These are phyloP conservation scores for Diaperis boleti DNA, from an alignment of 2,888 invertebrate species.

Conservation along the genomic window DNA sequence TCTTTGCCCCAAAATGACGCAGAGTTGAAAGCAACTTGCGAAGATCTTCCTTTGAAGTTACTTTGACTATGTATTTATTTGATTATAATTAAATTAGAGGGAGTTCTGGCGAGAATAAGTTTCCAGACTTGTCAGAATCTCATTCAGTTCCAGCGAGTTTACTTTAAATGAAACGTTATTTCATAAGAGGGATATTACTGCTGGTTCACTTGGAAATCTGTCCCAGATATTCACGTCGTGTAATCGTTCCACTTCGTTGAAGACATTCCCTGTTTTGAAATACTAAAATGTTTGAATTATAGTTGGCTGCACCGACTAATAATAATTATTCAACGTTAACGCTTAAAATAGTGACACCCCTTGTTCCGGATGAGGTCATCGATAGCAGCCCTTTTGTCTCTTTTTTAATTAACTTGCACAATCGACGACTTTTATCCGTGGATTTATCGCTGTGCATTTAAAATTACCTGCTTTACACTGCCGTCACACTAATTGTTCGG, in stretches of 20 bases:
- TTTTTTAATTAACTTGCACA: constrained; percentile 13
- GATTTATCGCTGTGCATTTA: constrained; percentile 27
- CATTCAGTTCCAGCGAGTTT: constrained; percentile 10
- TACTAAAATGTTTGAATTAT: too few species aligned
- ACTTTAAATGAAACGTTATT: constrained; percentile 15
- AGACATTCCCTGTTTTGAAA: background rate
- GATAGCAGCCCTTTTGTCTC: constrained; percentile 14
- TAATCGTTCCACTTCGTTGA: background rate
- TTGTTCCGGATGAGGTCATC: background rate
- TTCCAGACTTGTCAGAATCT: constrained; percentile 15
- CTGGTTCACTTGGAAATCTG: background rate
- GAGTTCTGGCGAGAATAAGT: constrained; percentile 15
- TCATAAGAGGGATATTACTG: constrained; percentile 2
- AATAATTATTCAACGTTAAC: too few species aligned
- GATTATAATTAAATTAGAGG: constrained; percentile 22
- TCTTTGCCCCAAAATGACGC: constrained; percentile 1
- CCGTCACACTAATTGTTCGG: constrained; percentile 43
- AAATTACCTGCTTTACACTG: constrained; percentile 46
- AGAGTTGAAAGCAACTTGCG: constrained; percentile 19
- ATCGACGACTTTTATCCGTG: constrained; percentile 9
- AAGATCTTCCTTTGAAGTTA: constrained; percentile 18
- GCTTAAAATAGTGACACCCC: too few species aligned
- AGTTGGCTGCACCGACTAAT: too few species aligned
- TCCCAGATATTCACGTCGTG: background rate
- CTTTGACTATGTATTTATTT: constrained; percentile 29